Conservation (phyloP, 2,113 vertebrate species). For the Pelobates fuscus region DNA sequence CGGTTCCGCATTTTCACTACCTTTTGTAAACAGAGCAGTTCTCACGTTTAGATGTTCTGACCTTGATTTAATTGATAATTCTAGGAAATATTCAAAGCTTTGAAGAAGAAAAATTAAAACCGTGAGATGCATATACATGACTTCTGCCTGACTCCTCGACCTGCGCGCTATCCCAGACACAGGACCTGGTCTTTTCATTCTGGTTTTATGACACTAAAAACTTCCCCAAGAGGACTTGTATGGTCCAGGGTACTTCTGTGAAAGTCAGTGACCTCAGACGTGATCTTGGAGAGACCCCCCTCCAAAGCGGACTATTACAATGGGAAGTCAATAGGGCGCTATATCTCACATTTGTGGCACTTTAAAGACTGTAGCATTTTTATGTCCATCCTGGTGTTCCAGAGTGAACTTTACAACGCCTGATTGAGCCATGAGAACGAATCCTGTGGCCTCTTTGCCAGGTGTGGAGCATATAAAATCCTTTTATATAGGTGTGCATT, state of each 20-base stretch:
- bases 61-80: no score
- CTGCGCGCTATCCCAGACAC: not conserved
- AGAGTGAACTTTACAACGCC: no score
- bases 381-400: conserved; percentile 15
- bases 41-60: no score
- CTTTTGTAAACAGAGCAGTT: no score
- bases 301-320: conserved; percentile 24
- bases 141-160: no score
- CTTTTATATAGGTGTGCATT: not conserved
- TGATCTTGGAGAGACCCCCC: conserved; percentile 35
- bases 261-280: conserved; percentile 26
- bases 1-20: no score
- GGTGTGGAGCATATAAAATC: not conserved
- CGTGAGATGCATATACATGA: no score
- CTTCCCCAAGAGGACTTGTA: not conserved
- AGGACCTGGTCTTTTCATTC: not conserved
- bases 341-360: conserved; percentile 16
- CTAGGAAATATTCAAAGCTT: no score
- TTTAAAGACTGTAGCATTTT: conserved; percentile 38
- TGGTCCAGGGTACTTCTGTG: conserved; percentile 14
- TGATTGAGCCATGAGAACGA: no score
- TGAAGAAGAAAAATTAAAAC: no score
- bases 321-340: conserved; percentile 14
- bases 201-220: conserved; percentile 2
- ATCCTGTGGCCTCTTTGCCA: not conserved